Evolutionary conservation across 2,797 vertebrate genomes (phyloP).

Genomic region (Cebuella pygmaea): DNA sequence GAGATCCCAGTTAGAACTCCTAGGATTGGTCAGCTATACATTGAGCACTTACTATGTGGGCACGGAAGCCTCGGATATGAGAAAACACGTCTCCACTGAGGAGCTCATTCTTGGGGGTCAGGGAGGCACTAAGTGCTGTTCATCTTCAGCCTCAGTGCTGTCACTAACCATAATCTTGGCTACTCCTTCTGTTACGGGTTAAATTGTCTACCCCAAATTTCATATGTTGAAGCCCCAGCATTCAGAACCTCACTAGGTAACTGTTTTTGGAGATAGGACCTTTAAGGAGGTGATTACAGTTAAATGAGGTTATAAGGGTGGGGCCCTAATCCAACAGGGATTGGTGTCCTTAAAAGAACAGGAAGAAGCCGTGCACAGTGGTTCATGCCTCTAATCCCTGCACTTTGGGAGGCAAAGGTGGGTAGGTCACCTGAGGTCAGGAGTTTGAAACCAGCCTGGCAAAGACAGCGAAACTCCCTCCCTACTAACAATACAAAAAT

Average conservation of each 20-base stretch:
- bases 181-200: neutral
- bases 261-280: neutral
- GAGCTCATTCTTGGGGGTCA: neutral
- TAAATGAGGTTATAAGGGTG: neutral
- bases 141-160: neutral
- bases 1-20: neutral
- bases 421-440: too few relatives aligned
- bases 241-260: neutral
- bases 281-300: neutral
- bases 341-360: neutral
- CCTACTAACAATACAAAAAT: too few relatives aligned
- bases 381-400: too few relatives aligned
- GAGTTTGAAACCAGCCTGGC: too few relatives aligned
- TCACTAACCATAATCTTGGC: neutral
- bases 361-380: too few relatives aligned
- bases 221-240: neutral
- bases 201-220: neutral
- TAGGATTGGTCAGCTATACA: accelerated
- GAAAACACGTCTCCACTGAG: accelerated
- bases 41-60: accelerated
- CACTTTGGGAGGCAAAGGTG: too few relatives aligned
- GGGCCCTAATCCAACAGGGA: neutral
- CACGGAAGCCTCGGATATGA: accelerated
- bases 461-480: too few relatives aligned
- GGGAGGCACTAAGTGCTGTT: too few relatives aligned